These are phyloP conservation scores for Cirrhinus molitorella DNA, from an alignment of 2,797 vertebrate species.

Conservation along the genomic window DNA sequence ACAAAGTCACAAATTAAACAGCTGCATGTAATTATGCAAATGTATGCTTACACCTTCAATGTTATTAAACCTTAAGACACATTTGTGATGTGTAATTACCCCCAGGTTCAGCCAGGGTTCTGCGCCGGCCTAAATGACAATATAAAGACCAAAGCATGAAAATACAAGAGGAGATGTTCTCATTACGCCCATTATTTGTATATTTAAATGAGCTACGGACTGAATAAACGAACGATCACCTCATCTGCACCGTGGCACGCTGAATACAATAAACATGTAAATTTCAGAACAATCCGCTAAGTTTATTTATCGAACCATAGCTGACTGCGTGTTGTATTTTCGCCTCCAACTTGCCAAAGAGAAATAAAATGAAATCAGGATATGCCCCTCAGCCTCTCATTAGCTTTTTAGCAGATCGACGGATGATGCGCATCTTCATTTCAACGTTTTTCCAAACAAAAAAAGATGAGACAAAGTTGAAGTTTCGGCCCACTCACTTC, in stretches of 20 bases:
- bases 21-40: constrained; percentile 83
- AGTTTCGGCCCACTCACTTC: constrained; percentile 94
- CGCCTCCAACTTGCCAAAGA: constrained; percentile 47
- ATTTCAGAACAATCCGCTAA: constrained; percentile 60
- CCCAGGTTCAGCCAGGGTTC: constrained; percentile 76
- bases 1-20: constrained; percentile 83
- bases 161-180: constrained; percentile 77
- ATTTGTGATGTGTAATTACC: constrained; percentile 81
- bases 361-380: constrained; percentile 86
- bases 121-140: constrained; percentile 75
- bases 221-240: constrained; percentile 65
- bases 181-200: constrained; percentile 82
- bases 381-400: constrained; percentile 88
- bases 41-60: constrained; percentile 81
- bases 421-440: constrained; percentile 96
- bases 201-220: constrained; percentile 70
- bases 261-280: constrained; percentile 61
- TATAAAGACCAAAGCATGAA: constrained; percentile 70
- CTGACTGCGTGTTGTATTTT: constrained; percentile 30
- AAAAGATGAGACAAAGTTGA: constrained; percentile 83
- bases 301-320: constrained; percentile 57
- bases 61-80: constrained; percentile 84
- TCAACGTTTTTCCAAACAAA: constrained; percentile 89
- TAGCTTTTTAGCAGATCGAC: constrained; percentile 90
- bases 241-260: constrained; percentile 39